phyloP scores from a whole-genome alignment of 2,888 invertebrate genomes.

The Pandemis heparana region DNA sequence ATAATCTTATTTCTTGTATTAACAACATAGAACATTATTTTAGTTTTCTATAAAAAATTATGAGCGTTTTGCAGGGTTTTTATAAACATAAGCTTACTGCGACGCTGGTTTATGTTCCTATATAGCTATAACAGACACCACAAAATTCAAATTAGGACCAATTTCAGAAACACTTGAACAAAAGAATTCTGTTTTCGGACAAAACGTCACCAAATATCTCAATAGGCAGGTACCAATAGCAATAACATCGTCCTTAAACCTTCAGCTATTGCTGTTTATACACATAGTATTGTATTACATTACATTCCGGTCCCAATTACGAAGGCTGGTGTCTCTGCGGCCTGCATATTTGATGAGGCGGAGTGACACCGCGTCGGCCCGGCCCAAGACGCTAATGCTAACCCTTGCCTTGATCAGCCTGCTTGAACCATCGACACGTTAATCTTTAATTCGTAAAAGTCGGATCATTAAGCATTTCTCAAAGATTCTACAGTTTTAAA shows the following conservation, averaged over 20 bases:
- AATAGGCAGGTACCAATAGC: not conserved
- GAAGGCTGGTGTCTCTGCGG: slow-evolving; percentile 49
- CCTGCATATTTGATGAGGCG: slow-evolving; percentile 67
- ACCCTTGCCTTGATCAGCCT: slow-evolving; percentile 66
- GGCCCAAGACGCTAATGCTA: slow-evolving; percentile 62
- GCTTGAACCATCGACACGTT: slow-evolving; percentile 54
- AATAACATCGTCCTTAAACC: not conserved
- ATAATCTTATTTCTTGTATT: not conserved
- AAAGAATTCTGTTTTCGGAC: not conserved
- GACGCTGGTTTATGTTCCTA: not conserved
- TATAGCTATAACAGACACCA: not conserved
- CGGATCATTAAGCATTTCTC: slow-evolving; percentile 49
- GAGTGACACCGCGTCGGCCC: slow-evolving; percentile 52
- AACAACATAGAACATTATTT: not conserved
- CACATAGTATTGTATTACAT: not conserved
- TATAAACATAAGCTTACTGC: not conserved
- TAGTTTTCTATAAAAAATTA: no score
- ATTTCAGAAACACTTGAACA: not conserved
- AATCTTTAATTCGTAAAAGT: slow-evolving; percentile 54
- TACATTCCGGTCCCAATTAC: slow-evolving; percentile 7
- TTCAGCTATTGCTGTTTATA: slow-evolving; percentile 9
- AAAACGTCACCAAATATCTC: no score
- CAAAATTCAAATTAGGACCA: not conserved
- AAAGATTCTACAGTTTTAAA: slow-evolving; percentile 1
- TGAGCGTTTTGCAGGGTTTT: not conserved